Conservation (phyloP, 2,797 vertebrate genomes). For the Poecilia velifera region DNA sequence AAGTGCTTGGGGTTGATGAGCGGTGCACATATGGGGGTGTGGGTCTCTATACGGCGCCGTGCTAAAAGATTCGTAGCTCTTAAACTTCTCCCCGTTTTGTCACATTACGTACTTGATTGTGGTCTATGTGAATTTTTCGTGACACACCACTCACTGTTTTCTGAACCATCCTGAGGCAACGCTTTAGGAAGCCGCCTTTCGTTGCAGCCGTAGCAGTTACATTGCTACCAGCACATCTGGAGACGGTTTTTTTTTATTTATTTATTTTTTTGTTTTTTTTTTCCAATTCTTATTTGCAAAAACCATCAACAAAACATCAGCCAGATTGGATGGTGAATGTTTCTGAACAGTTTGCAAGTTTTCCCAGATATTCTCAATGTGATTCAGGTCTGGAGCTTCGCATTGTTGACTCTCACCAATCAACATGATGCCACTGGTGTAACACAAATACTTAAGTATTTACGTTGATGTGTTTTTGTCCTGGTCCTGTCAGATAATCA, state of each 20-base stretch:
- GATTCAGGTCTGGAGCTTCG: neutral
- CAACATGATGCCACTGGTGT: neutral
- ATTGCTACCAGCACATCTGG: neutral
- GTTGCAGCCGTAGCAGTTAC: neutral
- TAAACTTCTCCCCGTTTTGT: neutral
- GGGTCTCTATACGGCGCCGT: no score
- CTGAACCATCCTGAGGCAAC: neutral
- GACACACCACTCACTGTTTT: neutral
- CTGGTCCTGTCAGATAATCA: neutral
- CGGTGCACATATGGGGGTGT: conserved; percentile 59
- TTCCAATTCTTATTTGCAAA: neutral
- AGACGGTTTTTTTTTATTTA: neutral
- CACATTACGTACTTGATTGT: neutral
- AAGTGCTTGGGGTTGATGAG: conserved; percentile 71
- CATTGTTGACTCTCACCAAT: neutral
- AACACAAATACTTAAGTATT: neutral
- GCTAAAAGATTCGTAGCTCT: neutral
- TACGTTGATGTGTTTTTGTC: neutral
- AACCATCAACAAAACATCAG: neutral
- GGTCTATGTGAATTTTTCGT: neutral
- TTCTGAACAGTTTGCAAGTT: neutral
- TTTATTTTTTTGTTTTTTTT: neutral
- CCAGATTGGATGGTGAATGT: neutral
- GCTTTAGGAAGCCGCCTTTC: neutral
- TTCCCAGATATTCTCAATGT: neutral